Evolutionary conservation across 2,888 invertebrate species (phyloP), one percentile per base, ranked within the genome.

Genomic region (Rotaria magnacalcarata): DNA sequence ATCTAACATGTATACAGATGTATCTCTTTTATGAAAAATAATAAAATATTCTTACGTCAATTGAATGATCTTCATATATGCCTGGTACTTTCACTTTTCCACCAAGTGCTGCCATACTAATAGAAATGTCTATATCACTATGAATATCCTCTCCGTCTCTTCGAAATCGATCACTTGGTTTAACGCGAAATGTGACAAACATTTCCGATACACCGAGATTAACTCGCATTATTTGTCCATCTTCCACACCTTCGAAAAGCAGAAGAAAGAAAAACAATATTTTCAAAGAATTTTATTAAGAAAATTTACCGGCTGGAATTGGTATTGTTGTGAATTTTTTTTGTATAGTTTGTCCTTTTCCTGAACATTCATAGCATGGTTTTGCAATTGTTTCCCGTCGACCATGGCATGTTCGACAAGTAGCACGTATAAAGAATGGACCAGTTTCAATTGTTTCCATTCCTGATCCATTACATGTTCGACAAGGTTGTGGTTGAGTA

Each of bases 161-260:
- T 87, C 93, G 93, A 92, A 98, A 99, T 90, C 96, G 95, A 88
- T 93, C 94, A 41, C 96, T 97, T 88, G 94, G 94, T 47, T 80
- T 80, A 3, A 80, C 80, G 89, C 94, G 94, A 92, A 97, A 96
- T 84, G 96, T 97, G 88, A 98, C 93, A 90, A 97, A 98, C 34
- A 98, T 91, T 91, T 98, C 97, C 86, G 90, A 89, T 90, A 95
- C 95, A 24, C 96, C 97, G 0, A 98, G 94, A 14, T 95, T 93
- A 94, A 99, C 95, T 86, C 98, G 93, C 8, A 99, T 94, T 0
- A 97, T 96, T 91, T 99, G 98, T 0, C 97, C 97, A 91, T 99
- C 96, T 90, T 98, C 97, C 19, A 99, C 96, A 41, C 93, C 80
- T 80, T 14, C 47, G n/a, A 80, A 47, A 21, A 80, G 21, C 2